Conservation (phyloP, 2,113 vertebrate species). For the Elgaria multicarinata region DNA sequence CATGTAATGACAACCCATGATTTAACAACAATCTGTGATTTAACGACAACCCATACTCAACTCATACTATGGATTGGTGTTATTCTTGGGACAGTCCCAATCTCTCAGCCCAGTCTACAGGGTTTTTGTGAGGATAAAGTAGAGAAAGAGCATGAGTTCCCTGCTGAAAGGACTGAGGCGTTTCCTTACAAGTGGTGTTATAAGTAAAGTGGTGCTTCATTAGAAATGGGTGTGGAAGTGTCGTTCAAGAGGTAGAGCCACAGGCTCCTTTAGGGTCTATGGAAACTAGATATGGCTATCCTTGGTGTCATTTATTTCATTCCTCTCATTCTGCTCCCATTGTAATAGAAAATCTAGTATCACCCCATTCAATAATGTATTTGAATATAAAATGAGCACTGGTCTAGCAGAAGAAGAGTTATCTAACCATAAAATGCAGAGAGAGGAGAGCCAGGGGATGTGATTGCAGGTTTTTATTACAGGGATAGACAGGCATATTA, state of each 20-base stretch:
- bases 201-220: not conserved
- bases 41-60: no score
- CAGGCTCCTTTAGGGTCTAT: not conserved
- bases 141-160: not conserved
- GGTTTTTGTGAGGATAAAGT: no score
- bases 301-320: not conserved
- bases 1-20: no score
- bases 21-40: no score
- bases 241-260: not conserved
- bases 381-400: slow-evolving; percentile 33
- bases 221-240: not conserved
- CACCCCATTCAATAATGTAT: not conserved
- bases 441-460: not conserved
- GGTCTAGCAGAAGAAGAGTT: slow-evolving; percentile 35
- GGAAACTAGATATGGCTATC: not conserved
- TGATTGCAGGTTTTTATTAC: slow-evolving; percentile 47
- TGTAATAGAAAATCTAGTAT: not conserved
- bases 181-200: not conserved
- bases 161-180: not conserved
- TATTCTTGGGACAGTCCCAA: no score
- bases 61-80: no score
- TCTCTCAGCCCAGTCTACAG: no score
- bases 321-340: not conserved
- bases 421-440: not conserved
- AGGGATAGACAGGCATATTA: slow-evolving; percentile 46